Evolutionary conservation across 2,113 vertebrate genomes (phyloP).

Genomic region (Syngnathoides biaculeatus): DNA sequence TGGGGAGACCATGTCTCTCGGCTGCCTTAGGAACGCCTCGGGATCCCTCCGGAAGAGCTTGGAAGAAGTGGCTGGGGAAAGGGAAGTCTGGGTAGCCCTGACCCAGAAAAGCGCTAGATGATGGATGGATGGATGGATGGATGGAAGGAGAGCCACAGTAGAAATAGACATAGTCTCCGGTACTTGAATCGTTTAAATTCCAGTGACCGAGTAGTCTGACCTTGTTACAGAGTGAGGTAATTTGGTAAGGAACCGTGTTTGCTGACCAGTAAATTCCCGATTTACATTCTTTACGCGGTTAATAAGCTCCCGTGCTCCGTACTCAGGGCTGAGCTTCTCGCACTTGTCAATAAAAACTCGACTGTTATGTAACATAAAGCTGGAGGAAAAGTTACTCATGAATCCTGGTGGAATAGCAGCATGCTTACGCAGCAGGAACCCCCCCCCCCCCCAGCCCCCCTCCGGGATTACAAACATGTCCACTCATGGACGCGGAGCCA

Average conservation of each 20-base stretch:
- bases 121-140: too few relatives aligned
- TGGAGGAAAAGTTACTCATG: slow-evolving; percentile 6
- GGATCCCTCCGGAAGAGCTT: too few relatives aligned
- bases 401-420: slow-evolving; percentile 4
- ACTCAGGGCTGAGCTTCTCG: neutral
- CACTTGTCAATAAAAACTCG: slow-evolving; percentile 6
- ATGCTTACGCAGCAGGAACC: slow-evolving; percentile 8
- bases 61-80: too few relatives aligned
- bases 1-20: too few relatives aligned
- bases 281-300: slow-evolving; percentile 1
- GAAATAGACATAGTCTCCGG: neutral
- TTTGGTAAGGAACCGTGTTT: slow-evolving; percentile 2
- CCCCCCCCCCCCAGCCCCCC: too few relatives aligned
- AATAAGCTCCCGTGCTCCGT: neutral
- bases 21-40: too few relatives aligned
- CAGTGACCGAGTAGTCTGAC: neutral
- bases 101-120: too few relatives aligned
- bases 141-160: neutral
- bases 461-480: too few relatives aligned
- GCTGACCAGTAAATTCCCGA: slow-evolving; percentile 1
- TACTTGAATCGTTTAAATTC: neutral
- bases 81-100: too few relatives aligned
- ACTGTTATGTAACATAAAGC: slow-evolving; percentile 4
- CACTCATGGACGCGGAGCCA: slow-evolving; percentile 31
- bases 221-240: neutral